Conservation (phyloP, 2,888 invertebrate genomes). For the Coleophora deauratella region DNA sequence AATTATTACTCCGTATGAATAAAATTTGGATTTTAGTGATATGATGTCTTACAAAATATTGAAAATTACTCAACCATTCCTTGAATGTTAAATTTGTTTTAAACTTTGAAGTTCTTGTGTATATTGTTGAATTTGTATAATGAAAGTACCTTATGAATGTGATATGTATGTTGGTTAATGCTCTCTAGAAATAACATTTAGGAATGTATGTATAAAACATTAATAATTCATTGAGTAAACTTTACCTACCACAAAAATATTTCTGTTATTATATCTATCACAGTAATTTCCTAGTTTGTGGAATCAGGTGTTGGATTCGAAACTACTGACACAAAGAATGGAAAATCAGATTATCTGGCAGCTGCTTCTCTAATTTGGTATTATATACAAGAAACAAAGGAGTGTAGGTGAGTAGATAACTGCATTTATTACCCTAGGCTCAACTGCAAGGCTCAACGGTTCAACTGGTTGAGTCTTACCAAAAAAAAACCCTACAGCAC, state of each 20-base stretch:
- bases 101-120: conserved; percentile 44
- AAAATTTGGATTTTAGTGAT: conserved; percentile 17
- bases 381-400: no score
- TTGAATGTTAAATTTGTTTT: conserved; percentile 43
- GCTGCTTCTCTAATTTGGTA: no score
- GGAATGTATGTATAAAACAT: background rate
- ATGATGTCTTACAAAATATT: conserved; percentile 13
- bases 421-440: no score
- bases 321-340: no score
- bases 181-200: conserved; percentile 48
- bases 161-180: conserved; percentile 69
- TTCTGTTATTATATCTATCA: background rate
- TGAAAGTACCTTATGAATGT: conserved; percentile 60
- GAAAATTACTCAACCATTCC: conserved; percentile 45
- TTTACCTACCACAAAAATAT: background rate
- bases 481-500: no score
- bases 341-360: no score
- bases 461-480: no score
- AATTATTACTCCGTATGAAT: conserved; percentile 51
- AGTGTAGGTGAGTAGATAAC: no score
- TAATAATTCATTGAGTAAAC: background rate
- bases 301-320: no score
- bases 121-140: conserved; percentile 51
- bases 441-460: no score
- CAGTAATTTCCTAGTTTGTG: background rate